These are phyloP conservation scores for Crenuchus spilurus DNA, from an alignment of 2,797 vertebrate species.

Conservation along the genomic window DNA sequence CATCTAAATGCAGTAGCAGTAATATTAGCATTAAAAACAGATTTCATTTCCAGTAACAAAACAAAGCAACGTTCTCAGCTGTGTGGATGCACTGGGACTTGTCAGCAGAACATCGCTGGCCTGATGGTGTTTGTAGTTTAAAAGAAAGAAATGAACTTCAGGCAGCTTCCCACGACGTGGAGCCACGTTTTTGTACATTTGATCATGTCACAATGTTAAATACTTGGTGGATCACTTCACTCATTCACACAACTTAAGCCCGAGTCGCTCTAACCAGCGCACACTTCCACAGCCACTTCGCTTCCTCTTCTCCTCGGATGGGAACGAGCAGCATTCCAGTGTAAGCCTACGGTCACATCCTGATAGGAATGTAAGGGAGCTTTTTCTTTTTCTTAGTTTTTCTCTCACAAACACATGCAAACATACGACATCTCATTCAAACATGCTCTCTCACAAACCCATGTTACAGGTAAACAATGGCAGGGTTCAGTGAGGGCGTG, in stretches of 20 bases:
- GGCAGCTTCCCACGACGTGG: conserved; percentile 28
- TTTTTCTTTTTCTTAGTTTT: not conserved
- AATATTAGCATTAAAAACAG: conserved; percentile 35
- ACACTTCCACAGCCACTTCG: conserved; percentile 31
- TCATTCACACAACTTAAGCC: not conserved
- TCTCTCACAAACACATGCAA: not conserved
- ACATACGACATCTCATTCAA: not conserved
- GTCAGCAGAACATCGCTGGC: not conserved
- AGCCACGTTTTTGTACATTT: conserved; percentile 24
- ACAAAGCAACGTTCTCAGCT: conserved; percentile 21
- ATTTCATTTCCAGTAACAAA: conserved; percentile 42
- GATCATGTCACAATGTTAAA: conserved; percentile 38
- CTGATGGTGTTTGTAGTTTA: not conserved
- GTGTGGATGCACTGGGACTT: not conserved
- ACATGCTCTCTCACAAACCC: conserved; percentile 18
- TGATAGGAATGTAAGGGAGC: conserved; percentile 35
- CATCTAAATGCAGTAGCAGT: conserved; percentile 50
- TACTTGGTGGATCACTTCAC: conserved; percentile 10
- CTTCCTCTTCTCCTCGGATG: not conserved
- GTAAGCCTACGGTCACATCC: not conserved
- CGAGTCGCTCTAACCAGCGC: not conserved
- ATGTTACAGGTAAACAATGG: conserved; percentile 70
- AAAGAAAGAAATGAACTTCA: not conserved
- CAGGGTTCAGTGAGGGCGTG: conserved; percentile 48
- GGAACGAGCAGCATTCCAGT: conserved; percentile 1